Conservation (phyloP, 2,797 vertebrate genomes). For the Catharus ustulatus region DNA sequence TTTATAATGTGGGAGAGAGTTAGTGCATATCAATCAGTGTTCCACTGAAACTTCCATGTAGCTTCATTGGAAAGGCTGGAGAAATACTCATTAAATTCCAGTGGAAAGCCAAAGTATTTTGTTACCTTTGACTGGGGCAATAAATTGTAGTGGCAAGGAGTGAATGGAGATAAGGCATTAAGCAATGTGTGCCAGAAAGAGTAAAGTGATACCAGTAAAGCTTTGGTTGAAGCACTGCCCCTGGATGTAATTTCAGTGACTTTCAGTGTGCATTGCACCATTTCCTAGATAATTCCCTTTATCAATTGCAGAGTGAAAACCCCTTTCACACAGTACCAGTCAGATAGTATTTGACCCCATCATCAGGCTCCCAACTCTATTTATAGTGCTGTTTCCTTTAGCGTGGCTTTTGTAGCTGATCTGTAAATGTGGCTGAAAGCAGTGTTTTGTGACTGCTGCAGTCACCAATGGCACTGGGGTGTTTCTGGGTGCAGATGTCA, state of each 20-base stretch:
- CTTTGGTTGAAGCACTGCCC: not conserved
- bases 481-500: not conserved
- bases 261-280: not conserved
- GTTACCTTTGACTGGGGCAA: not conserved
- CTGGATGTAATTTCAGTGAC: slow-evolving; percentile 7
- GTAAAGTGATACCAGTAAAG: not conserved
- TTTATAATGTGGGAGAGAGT: not conserved
- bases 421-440: not conserved
- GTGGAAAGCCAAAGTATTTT: not conserved
- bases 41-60: not conserved
- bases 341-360: not conserved
- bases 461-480: not conserved
- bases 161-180: not conserved
- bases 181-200: not conserved
- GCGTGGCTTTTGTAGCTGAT: not conserved
- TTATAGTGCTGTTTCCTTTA: not conserved
- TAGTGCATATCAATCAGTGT: not conserved
- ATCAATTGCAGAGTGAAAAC: not conserved
- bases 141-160: not conserved
- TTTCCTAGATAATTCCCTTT: slow-evolving; percentile 21
- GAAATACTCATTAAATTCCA: not conserved
- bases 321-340: not conserved
- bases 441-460: not conserved
- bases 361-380: not conserved
- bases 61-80: not conserved